Evolutionary conservation across 2,113 vertebrate species (phyloP), one percentile per base, ranked within the genome.

Genomic region (Oxyruncus cristatus): DNA sequence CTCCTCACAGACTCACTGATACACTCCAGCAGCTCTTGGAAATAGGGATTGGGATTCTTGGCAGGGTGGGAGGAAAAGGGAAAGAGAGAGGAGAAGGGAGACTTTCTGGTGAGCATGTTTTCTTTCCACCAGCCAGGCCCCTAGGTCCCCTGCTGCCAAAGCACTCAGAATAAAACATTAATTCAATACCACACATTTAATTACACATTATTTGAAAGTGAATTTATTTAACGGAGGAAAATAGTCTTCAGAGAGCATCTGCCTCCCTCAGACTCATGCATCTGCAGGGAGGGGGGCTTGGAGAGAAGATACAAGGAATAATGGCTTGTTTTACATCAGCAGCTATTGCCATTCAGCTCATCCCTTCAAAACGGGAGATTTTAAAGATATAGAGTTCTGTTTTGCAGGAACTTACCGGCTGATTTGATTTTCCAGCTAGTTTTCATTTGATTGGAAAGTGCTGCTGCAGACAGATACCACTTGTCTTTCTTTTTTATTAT

Each of bases 111-210:
- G 91, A 97, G 74, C 23, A 24, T 96, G 88, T 96, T 97, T 97
- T 96, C 96, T 92, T 97, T 97, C 94, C 83, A 95, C 88, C 93
- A 92, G 91, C 85, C 96, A 93, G 95, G 94, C 92, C 92, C 67
- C n/a, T 59, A 88, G 92, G 92, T 96, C 97, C 91, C 87, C 32
- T 81, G 95, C 96, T 98, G 95, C 97, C 97, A 98, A 93, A 97
- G 94, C 84, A 90, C 97, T 97, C 96, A 80, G 96, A 97, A 98
- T 97, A 95, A 97, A 98, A 95, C 97, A 98, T 98, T 97, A 97
- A 98, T 97, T 97, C 94, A 93, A 96, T 97, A 96, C 97, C 97
- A 96, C 97, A 97, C 95, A 94, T 97, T 98, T 97, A 98, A 98
- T 98, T 98, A 97, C 97, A 97, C 96, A 93, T 97, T 97, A 96